A percentile compares a stretch with the other conserved stretches of the same genome.
These are phyloP conservation scores for Odontomyia ornata DNA, from an alignment of 2,888 invertebrate species.

Conservation along the genomic window DNA sequence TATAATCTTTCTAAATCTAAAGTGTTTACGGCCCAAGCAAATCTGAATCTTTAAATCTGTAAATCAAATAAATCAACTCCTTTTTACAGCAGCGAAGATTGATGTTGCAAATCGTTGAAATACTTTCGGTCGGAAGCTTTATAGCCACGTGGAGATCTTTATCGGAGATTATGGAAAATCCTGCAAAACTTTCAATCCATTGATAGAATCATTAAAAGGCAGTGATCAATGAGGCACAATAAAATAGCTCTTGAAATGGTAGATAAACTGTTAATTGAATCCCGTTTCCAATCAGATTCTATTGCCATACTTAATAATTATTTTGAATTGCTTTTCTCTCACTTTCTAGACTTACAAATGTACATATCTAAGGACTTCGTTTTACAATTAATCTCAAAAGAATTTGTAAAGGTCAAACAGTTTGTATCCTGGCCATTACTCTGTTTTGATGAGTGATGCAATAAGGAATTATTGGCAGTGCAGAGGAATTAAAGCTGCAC, in stretches of 20 bases:
- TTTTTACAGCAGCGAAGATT: background rate
- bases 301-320: background rate
- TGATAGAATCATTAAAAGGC: background rate
- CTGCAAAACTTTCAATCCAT: background rate
- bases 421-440: too few species aligned
- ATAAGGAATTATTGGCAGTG: too few species aligned
- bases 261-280: slow-evolving; percentile 21
- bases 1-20: background rate
- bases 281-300: background rate
- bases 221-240: background rate
- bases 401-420: too few species aligned
- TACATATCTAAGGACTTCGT: too few species aligned
- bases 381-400: too few species aligned
- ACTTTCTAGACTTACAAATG: too few species aligned
- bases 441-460: too few species aligned
- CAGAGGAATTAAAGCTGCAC: too few species aligned
- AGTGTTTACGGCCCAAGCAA: background rate
- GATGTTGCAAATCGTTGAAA: background rate
- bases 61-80: background rate
- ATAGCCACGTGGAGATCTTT: background rate
- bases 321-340: background rate
- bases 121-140: too few species aligned
- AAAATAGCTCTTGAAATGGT: background rate
- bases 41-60: background rate
- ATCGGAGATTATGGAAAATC: background rate